Conservation (phyloP, 1,140 invertebrate species). For the Geopemphigus sp. region DNA sequence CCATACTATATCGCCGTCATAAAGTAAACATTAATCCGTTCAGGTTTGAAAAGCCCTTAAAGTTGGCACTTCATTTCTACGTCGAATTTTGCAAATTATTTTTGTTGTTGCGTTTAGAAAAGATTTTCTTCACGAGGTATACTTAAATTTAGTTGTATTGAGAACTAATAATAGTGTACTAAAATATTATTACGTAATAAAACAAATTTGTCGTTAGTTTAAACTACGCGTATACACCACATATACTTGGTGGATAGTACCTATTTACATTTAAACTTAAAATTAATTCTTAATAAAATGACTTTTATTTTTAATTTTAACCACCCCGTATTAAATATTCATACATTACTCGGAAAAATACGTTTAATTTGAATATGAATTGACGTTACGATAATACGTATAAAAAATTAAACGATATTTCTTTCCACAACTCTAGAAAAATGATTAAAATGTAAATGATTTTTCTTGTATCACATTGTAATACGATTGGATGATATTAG, state of each 20-base stretch:
- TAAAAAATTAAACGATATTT: too few species aligned
- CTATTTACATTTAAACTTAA: not conserved
- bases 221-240: too few species aligned
- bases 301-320: too few species aligned
- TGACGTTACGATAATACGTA: too few species aligned
- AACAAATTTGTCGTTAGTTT: not conserved
- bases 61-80: not conserved
- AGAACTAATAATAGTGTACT: not conserved
- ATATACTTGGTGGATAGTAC: not conserved
- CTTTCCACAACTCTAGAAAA: too few species aligned
- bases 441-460: too few species aligned
- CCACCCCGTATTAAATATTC: too few species aligned
- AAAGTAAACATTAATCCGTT: constrained; percentile 21
- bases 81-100: constrained; percentile 2
- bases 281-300: not conserved
- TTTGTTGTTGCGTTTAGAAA: not conserved
- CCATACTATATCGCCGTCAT: not conserved
- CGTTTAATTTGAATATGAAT: too few species aligned
- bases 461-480: too few species aligned
- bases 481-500: too few species aligned
- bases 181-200: not conserved
- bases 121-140: not conserved
- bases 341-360: too few species aligned
- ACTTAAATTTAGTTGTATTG: not conserved
- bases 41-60: not conserved